phyloP scores from a whole-genome alignment of 2,113 vertebrate genomes.

The Piprites chloris region DNA sequence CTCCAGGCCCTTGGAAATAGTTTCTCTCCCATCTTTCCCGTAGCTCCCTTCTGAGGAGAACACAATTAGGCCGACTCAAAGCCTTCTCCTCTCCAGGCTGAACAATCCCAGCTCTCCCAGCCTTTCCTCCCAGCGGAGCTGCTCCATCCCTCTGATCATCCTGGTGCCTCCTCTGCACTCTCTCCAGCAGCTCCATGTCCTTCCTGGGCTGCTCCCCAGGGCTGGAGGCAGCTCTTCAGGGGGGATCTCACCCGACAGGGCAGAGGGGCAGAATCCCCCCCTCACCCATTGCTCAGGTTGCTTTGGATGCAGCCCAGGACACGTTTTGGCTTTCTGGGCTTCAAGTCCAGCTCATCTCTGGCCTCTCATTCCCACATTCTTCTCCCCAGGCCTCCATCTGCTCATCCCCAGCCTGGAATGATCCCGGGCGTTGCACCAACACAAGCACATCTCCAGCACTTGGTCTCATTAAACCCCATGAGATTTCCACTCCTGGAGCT shows the following conservation, averaged over 20 bases:
- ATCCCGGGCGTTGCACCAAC: fast-evolving
- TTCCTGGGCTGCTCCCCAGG: neutral
- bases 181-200: fast-evolving
- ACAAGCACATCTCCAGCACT: neutral
- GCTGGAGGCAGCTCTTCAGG: too few species aligned
- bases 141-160: neutral
- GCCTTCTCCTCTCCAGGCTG: neutral
- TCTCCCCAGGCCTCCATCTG: neutral
- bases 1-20: neutral
- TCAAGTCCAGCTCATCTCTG: too few species aligned
- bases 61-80: neutral
- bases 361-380: neutral
- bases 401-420: neutral
- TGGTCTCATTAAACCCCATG: neutral
- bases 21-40: neutral
- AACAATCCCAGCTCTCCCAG: neutral
- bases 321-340: too few species aligned
- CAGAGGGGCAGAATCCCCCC: too few species aligned
- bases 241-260: too few species aligned
- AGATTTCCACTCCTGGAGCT: neutral
- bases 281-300: too few species aligned
- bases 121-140: neutral
- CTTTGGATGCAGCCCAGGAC: too few species aligned
- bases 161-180: neutral
- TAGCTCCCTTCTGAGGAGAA: neutral